Base-by-base conservation (phyloP, 2,113 vertebrate species). In the Pimephales promelas region DNA sequence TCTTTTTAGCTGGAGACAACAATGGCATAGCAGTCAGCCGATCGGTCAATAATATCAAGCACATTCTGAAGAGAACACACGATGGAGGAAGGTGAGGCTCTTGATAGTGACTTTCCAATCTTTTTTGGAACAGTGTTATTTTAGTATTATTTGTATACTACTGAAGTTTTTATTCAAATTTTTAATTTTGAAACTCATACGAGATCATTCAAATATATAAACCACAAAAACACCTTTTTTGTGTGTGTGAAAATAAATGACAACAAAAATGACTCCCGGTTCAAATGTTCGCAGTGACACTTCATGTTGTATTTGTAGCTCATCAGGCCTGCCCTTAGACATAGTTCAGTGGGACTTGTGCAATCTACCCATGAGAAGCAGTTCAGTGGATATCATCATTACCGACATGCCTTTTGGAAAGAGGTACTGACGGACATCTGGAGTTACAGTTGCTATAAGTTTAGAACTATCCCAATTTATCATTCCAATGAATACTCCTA, bases 361-460 rank as follows among this genome's bases (percentile, higher is more conserved):
- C 90, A 93, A 79, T 31, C 92, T 99, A 54, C 97, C 97, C 0
- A 79, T 99, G 83, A 96, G 95, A 86, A 96, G 94, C 0, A 93
- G 95, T 76, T 98, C 96, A 56, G 95, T 98, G 86, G 97, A 98
- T 88, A 88, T 98, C 1, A 92, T 98, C 52, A 94, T 97, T 90
- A 96, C 97, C 5, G 98, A 99, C 88, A 98, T 99, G 97, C 98
- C 98, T 0, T 99, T 99, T 88, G 98, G 98, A 22, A 99, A 99
- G 89, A 98, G 98, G 98, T 99, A 93, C 28, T 47, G 10, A 28
- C 6, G 1, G 28, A 57, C 6, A 66, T n/a, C n/a, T 40, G 54
- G 47, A 77, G 14, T 43, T 7, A 9, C 71, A 6, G 14, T 52
- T 6, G 49, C 49, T 52, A 22, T 34, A 40, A 18, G 36, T 47